Conservation (phyloP, 1,140 invertebrate species). For the Leguminivora glycinivorella region DNA sequence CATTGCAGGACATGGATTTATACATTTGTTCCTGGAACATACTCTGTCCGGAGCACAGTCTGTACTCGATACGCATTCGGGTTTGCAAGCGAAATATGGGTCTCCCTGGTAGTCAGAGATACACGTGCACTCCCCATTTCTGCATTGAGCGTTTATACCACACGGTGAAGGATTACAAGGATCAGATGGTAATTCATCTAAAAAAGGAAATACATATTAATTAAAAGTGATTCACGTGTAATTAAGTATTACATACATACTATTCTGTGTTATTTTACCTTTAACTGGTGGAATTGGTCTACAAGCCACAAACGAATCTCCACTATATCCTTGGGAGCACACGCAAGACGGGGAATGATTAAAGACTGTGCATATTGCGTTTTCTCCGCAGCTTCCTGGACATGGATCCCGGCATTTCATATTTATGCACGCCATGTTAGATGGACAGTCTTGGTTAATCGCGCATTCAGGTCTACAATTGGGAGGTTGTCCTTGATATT, state of each 20-base stretch:
- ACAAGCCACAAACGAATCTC: constrained; percentile 83
- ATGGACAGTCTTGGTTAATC: constrained; percentile 83
- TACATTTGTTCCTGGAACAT: constrained; percentile 85
- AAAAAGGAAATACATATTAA: constrained; percentile 49
- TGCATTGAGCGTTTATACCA: constrained; percentile 84
- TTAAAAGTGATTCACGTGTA: neutral
- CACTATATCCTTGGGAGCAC: constrained; percentile 82
- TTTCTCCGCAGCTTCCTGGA: constrained; percentile 82
- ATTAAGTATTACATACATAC: neutral
- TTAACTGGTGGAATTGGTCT: constrained; percentile 61
- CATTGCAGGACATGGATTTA: constrained; percentile 85
- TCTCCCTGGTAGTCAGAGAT: constrained; percentile 84
- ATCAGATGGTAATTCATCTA: constrained; percentile 76
- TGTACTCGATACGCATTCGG: constrained; percentile 84
- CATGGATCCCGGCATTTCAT: constrained; percentile 84
- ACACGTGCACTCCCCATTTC: constrained; percentile 83
- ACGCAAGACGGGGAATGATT: constrained; percentile 83
- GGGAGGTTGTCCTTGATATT: constrained; percentile 83
- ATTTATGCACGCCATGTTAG: constrained; percentile 82
- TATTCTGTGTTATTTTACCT: constrained; percentile 73
- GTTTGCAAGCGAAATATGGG: constrained; percentile 84
- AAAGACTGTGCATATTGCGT: constrained; percentile 81
- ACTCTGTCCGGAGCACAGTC: constrained; percentile 84
- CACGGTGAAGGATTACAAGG: constrained; percentile 86
- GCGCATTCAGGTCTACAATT: constrained; percentile 84